These are phyloP conservation scores for Pipistrellus pygmaeus DNA, from an alignment of 2,797 vertebrate genomes.

Conservation along the genomic window DNA sequence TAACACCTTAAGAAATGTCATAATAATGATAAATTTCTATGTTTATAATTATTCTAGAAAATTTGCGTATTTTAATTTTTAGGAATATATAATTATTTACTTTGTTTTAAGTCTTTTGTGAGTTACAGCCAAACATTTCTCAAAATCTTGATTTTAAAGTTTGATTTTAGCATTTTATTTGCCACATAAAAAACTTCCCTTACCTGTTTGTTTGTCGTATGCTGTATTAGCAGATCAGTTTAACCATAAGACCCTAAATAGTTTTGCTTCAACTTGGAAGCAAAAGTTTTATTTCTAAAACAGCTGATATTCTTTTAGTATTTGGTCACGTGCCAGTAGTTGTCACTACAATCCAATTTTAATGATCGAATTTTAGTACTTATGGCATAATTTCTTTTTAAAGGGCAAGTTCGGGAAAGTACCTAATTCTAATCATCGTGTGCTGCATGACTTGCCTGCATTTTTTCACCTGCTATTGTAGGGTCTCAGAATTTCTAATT, in stretches of 20 bases:
- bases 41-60: slow-evolving; percentile 60
- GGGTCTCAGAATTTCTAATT: slow-evolving; percentile 20
- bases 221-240: slow-evolving; percentile 3
- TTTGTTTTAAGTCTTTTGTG: slow-evolving; percentile 54
- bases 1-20: slow-evolving; percentile 36
- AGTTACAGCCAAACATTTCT: not conserved
- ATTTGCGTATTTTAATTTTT: slow-evolving; percentile 37
- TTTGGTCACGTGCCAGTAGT: slow-evolving; percentile 50
- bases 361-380: slow-evolving; percentile 65
- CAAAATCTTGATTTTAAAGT: slow-evolving; percentile 50
- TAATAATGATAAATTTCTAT: not conserved
- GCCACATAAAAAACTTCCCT: not conserved
- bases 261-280: slow-evolving; percentile 53
- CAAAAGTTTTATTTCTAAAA: slow-evolving; percentile 67
- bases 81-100: not conserved
- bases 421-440: slow-evolving; percentile 5
- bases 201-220: slow-evolving; percentile 18
- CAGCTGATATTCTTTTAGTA: slow-evolving; percentile 54
- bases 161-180: slow-evolving; percentile 56
- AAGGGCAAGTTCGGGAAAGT: slow-evolving; percentile 56
- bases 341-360: slow-evolving; percentile 65
- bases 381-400: slow-evolving; percentile 70
- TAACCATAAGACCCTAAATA: not conserved
- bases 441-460: too few species aligned
- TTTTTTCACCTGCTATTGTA: not conserved